A percentile compares a stretch with the other conserved stretches of the same genome.
These are phyloP conservation scores for Scolanthus callimorphus DNA, from an alignment of 92 coral and sea anemone genomes.

Conservation along the genomic window DNA sequence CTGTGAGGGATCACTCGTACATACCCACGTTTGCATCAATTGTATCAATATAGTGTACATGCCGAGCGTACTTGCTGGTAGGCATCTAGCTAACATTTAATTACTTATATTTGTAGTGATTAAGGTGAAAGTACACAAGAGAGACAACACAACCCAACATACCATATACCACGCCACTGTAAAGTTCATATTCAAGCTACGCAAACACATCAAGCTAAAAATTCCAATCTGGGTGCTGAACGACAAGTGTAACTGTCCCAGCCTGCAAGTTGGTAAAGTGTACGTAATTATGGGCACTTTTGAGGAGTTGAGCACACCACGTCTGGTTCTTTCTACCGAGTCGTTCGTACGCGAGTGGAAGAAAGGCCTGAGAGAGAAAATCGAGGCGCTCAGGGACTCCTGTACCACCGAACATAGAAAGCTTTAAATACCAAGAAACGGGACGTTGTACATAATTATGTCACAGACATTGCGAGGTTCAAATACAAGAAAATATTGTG, in stretches of 20 bases:
- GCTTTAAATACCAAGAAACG: conserved; percentile 4
- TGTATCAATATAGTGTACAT: no score
- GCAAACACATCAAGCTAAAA: background rate
- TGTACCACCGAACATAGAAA: conserved; percentile 26
- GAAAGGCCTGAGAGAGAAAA: conserved; percentile 13
- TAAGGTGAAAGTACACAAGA: conserved; percentile 5
- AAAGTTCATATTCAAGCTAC: conserved; percentile 7
- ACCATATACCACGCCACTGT: conserved; percentile 20
- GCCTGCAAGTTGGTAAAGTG: conserved; percentile 3
- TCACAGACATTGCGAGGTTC: no score
- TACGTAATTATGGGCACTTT: conserved; percentile 48
- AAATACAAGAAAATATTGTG: no score
- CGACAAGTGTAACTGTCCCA: conserved; percentile 40
- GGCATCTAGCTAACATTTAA: no score
- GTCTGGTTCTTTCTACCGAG: conserved; percentile 4
- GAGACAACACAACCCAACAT: conserved; percentile 4
- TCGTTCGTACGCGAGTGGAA: conserved; percentile 27
- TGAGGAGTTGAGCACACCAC: background rate
- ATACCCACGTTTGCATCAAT: no score
- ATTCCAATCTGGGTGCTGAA: conserved; percentile 27
- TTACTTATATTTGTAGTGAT: conserved; percentile 5
- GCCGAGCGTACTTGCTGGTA: no score
- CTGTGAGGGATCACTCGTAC: no score
- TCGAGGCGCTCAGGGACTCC: conserved; percentile 3
- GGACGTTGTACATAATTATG: no score